Evolutionary conservation across 1,140 invertebrate species (phyloP).

Genomic region (Metopolophium dirhodum): DNA sequence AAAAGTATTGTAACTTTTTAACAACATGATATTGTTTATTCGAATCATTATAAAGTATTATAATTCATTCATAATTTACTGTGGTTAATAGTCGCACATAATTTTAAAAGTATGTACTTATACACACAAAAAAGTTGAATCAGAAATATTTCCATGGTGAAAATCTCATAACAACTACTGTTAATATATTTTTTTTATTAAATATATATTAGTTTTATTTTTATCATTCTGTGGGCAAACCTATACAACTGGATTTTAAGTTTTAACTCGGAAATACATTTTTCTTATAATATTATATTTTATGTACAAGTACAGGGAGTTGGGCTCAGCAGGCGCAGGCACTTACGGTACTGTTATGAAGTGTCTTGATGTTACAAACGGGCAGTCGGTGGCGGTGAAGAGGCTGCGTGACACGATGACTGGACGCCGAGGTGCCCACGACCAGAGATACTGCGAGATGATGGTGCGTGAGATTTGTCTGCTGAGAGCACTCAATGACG

Average conservation of each 20-base stretch:
- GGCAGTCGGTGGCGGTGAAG: background rate
- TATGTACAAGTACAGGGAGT: background rate
- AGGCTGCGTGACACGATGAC: background rate
- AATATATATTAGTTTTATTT: background rate
- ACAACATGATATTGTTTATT: background rate
- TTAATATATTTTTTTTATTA: background rate
- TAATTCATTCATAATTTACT: background rate
- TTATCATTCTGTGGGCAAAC: background rate
- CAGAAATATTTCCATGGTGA: background rate
- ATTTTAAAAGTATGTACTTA: background rate
- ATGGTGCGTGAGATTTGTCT: background rate
- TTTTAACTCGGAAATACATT: background rate
- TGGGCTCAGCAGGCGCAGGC: background rate
- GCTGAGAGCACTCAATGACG: background rate
- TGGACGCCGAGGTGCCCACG: background rate
- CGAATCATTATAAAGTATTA: background rate
- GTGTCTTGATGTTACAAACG: background rate
- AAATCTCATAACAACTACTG: background rate
- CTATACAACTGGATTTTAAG: background rate
- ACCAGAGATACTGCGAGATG: background rate
- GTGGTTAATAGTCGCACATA: background rate
- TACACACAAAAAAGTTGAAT: background rate
- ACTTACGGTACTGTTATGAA: slow-evolving; percentile 26
- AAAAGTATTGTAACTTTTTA: background rate
- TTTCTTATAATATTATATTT: background rate